phyloP scores from a whole-genome alignment of 2,888 invertebrate genomes.

The Microplitis deprimator region DNA sequence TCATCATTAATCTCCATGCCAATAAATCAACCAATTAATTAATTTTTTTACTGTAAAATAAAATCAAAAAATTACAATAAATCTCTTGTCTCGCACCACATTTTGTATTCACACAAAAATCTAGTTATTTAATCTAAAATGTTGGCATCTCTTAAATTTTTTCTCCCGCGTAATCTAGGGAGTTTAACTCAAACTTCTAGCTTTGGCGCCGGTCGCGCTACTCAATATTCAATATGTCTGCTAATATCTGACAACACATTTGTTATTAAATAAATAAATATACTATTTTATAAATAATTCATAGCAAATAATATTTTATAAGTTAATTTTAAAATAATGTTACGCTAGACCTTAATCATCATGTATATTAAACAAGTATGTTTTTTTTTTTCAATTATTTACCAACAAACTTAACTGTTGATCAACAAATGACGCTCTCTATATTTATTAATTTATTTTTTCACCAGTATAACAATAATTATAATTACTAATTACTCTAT shows the following conservation, averaged over 20 bases:
- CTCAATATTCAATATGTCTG: constrained; percentile 50
- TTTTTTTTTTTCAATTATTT: neutral
- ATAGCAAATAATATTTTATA: neutral
- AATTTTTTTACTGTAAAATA: neutral
- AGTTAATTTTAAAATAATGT: constrained; percentile 17
- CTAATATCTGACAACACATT: constrained; percentile 24
- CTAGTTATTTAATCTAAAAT: neutral
- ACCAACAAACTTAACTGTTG: neutral
- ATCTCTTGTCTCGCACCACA: neutral
- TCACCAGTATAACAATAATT: neutral
- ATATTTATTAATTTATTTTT: constrained; percentile 13
- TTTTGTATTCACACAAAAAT: neutral
- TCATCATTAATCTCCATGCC: constrained; percentile 66
- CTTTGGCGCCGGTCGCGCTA: constrained; percentile 34
- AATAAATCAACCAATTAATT: constrained; percentile 56
- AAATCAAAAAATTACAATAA: neutral
- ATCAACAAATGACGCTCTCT: constrained; percentile 15
- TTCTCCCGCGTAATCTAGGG: constrained; percentile 39
- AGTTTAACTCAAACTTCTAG: neutral
- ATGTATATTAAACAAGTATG: constrained; percentile 44
- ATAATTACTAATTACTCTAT: neutral
- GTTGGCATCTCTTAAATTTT: constrained; percentile 2
- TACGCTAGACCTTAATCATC: constrained; percentile 20
- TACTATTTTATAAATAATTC: neutral
- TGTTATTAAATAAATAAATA: constrained; percentile 28